Evolutionary conservation across 2,113 vertebrate species (phyloP), one percentile per base, ranked within the genome.

Genomic region (Proterorhinus semilunaris): DNA sequence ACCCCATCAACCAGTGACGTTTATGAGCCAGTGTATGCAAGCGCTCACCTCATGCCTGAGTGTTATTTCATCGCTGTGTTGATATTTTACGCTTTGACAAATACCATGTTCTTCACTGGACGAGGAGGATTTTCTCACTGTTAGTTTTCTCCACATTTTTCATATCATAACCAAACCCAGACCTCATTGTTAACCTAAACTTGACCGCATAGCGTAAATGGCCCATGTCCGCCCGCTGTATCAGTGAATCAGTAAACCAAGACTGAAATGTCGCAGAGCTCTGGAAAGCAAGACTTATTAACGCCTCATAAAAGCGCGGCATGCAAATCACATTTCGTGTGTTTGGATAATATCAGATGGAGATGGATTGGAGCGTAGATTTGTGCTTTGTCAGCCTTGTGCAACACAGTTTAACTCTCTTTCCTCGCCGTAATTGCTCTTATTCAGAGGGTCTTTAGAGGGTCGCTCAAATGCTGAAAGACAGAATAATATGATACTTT

Each of bases 1-100:
- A 83, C 65, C 48, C 50, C 69, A 45, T 81, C 65, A 10, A 52
- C 51, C 47, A 69, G 68, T 72, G 79, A 70, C 74, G 59, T 84
- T 86, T 80, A 85, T 57, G 82, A 84, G 75, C 1, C 42, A 76
- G 55, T 69, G 75, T 69, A 62, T 79, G 78, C 73, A 85, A 78
- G 74, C 71, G 66, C 75, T 84, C 62, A 68, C 68, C 75, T 70
- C 66, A 2, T 63, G 76, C 48, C 76, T 78, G 78, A 76, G 47
- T 86, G 82, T 82, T 87, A 75, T 84, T 87, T 75, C 71, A 80
- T 69, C 21, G 52, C 69, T 49, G 8, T 83, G 82, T 84, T 88
- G 85, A 87, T 80, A 72, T 70, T 78, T 72, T 73, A 54, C 27
- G 10, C 76, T 78, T 55, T 73, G 74, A 83, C 75, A 68, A 55